These are phyloP conservation scores for Alligator mississippiensis DNA, from an alignment of 2,113 vertebrate genomes.

Conservation along the genomic window DNA sequence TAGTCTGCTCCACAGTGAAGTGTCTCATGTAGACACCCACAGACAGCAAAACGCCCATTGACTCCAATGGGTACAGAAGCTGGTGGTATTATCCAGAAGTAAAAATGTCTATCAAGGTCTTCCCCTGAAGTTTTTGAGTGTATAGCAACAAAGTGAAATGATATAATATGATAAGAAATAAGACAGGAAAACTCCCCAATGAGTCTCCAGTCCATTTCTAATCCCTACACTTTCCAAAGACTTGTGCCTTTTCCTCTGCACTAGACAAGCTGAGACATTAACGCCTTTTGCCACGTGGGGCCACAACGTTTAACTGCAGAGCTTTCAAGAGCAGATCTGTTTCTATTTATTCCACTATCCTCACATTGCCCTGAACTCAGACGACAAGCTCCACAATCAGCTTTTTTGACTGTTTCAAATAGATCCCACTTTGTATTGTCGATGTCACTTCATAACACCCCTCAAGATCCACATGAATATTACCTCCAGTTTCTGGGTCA, in stretches of 20 bases:
- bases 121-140: not conserved
- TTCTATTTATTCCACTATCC: not conserved
- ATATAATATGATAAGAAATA: not conserved
- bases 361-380: not conserved
- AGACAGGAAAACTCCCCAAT: not conserved
- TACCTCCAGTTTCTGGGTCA: constrained; percentile 90
- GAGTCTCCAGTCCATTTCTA: not conserved
- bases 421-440: not conserved
- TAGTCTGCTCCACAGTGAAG: no score
- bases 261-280: not conserved
- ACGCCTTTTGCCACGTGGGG: not conserved
- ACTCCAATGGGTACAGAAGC: no score
- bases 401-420: not conserved
- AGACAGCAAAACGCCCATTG: no score
- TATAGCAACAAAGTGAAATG: not conserved
- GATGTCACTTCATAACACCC: not conserved
- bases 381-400: not conserved
- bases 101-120: not conserved
- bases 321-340: not conserved
- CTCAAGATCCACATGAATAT: not conserved
- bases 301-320: not conserved
- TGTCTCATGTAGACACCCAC: no score
- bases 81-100: not conserved
- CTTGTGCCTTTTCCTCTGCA: not conserved
- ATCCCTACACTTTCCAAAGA: not conserved